Percentiles rank a stretch among this genome's conserved stretches.
These are phyloP conservation scores for Stylophora pistillata DNA, from an alignment of 64 coral and sea anemone genomes.

Conservation along the genomic window DNA sequence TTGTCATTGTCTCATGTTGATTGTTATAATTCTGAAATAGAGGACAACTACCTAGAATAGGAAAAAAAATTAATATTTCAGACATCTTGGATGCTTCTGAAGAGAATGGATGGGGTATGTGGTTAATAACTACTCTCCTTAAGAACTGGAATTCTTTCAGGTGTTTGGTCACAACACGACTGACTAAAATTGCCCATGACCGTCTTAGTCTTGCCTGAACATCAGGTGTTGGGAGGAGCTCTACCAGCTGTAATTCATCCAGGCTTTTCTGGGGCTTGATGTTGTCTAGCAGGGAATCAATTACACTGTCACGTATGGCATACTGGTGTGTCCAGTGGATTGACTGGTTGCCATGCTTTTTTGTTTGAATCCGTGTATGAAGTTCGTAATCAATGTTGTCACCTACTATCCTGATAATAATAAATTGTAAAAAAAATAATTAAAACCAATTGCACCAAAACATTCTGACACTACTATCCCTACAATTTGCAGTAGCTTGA, in stretches of 20 bases:
- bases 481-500: no score
- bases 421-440: not conserved
- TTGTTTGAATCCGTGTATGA: conserved; percentile 27
- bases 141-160: conserved; percentile 11
- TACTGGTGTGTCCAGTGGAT: conserved; percentile 70
- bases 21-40: no score
- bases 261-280: conserved; percentile 19
- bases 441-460: not conserved
- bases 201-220: conserved; percentile 20
- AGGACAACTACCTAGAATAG: no score
- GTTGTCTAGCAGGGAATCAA: conserved; percentile 21
- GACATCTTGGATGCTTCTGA: conserved; percentile 21
- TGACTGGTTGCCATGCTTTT: conserved; percentile 40
- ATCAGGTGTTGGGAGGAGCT: conserved; percentile 36
- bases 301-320: conserved; percentile 36
- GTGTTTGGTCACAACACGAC: conserved; percentile 25
- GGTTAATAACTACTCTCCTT: conserved; percentile 11
- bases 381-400: conserved; percentile 57
- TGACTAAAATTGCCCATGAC: conserved; percentile 29
- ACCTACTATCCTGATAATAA: conserved; percentile 30
- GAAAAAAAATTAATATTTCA: conserved; percentile 24
- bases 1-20: no score
- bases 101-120: conserved; percentile 38
- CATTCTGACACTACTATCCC: no score
- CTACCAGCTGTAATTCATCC: conserved; percentile 26